Evolutionary conservation across 2,113 vertebrate species (phyloP).

Genomic region (Upupa epops): DNA sequence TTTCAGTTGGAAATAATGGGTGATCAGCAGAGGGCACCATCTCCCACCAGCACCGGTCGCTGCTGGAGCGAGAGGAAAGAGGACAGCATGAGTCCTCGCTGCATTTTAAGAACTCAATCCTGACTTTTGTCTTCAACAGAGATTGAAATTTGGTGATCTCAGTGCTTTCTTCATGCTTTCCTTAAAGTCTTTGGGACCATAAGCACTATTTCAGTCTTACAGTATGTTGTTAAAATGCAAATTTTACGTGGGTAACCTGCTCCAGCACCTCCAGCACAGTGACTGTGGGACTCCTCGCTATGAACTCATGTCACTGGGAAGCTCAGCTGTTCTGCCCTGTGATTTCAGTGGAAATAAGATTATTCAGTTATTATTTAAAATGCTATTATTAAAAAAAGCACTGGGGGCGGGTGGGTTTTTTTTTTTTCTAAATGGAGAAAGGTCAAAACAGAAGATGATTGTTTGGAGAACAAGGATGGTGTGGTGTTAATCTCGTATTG

Average conservation of each 20-base stretch:
- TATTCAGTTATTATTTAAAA: neutral
- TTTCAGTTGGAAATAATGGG: neutral
- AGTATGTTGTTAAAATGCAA: neutral
- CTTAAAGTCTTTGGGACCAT: neutral
- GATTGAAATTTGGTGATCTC: neutral
- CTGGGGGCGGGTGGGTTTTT: too few relatives aligned
- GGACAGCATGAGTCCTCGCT: neutral
- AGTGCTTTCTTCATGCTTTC: neutral
- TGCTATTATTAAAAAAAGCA: neutral
- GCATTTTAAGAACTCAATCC: rapidly evolving
- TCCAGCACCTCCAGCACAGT: neutral
- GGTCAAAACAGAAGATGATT: neutral
- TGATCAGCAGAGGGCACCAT: constrained; percentile 66
- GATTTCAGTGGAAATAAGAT: neutral
- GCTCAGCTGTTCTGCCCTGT: neutral
- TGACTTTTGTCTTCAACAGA: neutral
- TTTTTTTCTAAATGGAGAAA: neutral
- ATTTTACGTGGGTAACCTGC: neutral
- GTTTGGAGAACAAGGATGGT: neutral
- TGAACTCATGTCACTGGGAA: neutral
- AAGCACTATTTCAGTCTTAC: neutral
- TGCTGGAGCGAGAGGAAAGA: neutral
- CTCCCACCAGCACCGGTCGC: neutral
- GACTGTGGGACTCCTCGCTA: neutral
- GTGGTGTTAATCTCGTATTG: neutral